phyloP scores from a whole-genome alignment of 2,888 invertebrate species.

The Protodeltote pygarga region DNA sequence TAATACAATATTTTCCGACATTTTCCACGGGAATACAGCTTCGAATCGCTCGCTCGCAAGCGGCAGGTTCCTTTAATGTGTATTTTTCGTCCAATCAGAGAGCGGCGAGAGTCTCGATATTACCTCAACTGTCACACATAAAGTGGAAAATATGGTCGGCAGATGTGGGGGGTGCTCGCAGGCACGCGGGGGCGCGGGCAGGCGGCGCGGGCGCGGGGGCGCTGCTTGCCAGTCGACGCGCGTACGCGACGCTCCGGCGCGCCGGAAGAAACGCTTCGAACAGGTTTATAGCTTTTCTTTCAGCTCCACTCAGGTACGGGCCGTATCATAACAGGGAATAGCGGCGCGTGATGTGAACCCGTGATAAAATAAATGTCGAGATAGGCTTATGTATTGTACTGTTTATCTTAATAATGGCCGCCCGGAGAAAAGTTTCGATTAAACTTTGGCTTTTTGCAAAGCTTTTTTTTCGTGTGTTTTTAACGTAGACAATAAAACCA shows the following conservation, averaged over 20 bases:
- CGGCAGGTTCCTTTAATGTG: constrained; percentile 87
- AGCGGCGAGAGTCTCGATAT: constrained; percentile 87
- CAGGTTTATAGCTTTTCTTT: constrained; percentile 88
- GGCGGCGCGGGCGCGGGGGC: constrained; percentile 53
- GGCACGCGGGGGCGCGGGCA: constrained; percentile 39
- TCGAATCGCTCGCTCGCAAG: constrained; percentile 85
- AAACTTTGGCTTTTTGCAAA: constrained; percentile 72
- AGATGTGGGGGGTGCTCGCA: constrained; percentile 78
- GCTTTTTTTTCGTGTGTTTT: constrained; percentile 52
- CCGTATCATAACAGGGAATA: constrained; percentile 87
- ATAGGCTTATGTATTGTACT: constrained; percentile 88
- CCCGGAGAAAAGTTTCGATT: constrained; percentile 84
- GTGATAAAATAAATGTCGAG: constrained; percentile 87
- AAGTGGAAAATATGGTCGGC: constrained; percentile 88
- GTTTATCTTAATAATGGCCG: constrained; percentile 87
- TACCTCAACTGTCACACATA: constrained; percentile 88
- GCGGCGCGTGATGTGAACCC: constrained; percentile 87
- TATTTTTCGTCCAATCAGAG: constrained; percentile 88
- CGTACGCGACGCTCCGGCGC: constrained; percentile 85
- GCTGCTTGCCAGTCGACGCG: constrained; percentile 78
- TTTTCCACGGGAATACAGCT: constrained; percentile 88
- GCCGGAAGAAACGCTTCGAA: constrained; percentile 83
- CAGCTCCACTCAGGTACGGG: constrained; percentile 86
- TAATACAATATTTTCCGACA: constrained; percentile 88
- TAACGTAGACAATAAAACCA: constrained; percentile 44